phyloP scores from a whole-genome alignment of 2,888 invertebrate genomes.

The Deilephila elpenor region DNA sequence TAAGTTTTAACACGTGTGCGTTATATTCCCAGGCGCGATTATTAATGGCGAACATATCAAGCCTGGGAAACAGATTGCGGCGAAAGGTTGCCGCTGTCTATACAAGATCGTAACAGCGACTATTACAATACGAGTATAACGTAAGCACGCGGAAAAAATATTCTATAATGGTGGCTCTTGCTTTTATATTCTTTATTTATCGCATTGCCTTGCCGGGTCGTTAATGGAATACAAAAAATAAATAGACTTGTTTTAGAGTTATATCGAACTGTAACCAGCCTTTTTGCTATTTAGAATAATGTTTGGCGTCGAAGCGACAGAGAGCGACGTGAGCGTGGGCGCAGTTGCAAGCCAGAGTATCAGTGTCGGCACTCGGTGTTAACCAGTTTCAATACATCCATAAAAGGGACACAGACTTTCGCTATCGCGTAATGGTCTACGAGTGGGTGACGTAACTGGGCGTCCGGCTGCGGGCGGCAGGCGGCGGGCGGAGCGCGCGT shows the following conservation, averaged over 20 bases:
- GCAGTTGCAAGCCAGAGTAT: slow-evolving; percentile 15
- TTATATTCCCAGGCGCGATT: slow-evolving; percentile 17
- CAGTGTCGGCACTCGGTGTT: slow-evolving; percentile 5
- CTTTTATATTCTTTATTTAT: neutral
- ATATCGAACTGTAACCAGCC: neutral
- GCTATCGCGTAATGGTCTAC: slow-evolving; percentile 48
- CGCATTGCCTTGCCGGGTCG: neutral
- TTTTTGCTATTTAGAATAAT: neutral
- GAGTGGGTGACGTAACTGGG: slow-evolving; percentile 55
- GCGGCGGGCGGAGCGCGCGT: slow-evolving; percentile 31
- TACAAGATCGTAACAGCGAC: slow-evolving; percentile 1
- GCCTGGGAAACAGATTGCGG: slow-evolving; percentile 23
- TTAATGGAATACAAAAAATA: slow-evolving; percentile 1
- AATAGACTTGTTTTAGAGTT: neutral
- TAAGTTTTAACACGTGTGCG: slow-evolving; percentile 19
- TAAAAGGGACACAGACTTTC: slow-evolving; percentile 51
- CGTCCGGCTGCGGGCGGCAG: slow-evolving; percentile 42
- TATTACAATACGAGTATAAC: neutral
- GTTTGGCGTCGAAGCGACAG: neutral
- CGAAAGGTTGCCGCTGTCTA: slow-evolving; percentile 22
- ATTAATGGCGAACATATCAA: slow-evolving; percentile 24
- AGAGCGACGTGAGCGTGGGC: slow-evolving; percentile 2
- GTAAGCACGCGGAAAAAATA: neutral
- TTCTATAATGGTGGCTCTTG: too few species aligned
- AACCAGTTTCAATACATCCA: slow-evolving; percentile 38